Evolutionary conservation across 2,113 vertebrate genomes (phyloP).

Genomic region (Lampris incognitus): DNA sequence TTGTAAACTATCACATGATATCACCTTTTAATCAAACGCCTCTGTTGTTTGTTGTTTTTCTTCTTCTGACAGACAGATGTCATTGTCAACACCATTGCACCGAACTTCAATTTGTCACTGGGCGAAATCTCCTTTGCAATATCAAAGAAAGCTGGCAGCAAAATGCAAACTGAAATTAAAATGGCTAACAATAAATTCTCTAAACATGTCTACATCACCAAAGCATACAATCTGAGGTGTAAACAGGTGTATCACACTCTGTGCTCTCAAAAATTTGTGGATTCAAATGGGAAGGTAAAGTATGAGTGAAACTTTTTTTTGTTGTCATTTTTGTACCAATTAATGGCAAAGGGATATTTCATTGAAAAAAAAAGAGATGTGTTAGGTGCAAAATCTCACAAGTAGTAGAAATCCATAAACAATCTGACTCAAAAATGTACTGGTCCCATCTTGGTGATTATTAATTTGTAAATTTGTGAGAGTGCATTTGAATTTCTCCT

Average conservation of each 20-base stretch:
- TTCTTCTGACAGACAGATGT: constrained; percentile 77
- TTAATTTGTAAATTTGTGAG: too few relatives aligned
- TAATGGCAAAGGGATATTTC: too few relatives aligned
- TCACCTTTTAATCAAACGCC: background rate
- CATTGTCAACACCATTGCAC: constrained; percentile 78
- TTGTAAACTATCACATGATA: background rate
- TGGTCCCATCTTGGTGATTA: background rate
- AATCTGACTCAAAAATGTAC: background rate
- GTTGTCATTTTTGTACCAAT: background rate
- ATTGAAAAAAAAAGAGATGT: too few relatives aligned
- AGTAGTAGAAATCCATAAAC: too few relatives aligned
- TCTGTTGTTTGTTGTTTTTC: background rate
- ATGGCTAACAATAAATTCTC: rapidly evolving
- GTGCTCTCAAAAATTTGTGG: rapidly evolving
- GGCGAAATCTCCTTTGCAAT: constrained; percentile 59
- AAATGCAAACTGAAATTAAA: constrained; percentile 60
- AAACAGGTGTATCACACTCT: constrained; percentile 73
- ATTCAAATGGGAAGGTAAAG: constrained; percentile 6
- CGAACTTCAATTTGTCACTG: rapidly evolving
- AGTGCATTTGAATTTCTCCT: too few relatives aligned
- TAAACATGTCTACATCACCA: constrained; percentile 36
- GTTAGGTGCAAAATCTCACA: too few relatives aligned
- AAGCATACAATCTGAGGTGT: constrained; percentile 46
- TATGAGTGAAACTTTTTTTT: background rate
- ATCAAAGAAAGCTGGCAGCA: constrained; percentile 62